Percentiles rank a stretch among this genome's conserved stretches.
These are phyloP conservation scores for Stenodema calcarata DNA, from an alignment of 2,888 invertebrate species.

Conservation along the genomic window DNA sequence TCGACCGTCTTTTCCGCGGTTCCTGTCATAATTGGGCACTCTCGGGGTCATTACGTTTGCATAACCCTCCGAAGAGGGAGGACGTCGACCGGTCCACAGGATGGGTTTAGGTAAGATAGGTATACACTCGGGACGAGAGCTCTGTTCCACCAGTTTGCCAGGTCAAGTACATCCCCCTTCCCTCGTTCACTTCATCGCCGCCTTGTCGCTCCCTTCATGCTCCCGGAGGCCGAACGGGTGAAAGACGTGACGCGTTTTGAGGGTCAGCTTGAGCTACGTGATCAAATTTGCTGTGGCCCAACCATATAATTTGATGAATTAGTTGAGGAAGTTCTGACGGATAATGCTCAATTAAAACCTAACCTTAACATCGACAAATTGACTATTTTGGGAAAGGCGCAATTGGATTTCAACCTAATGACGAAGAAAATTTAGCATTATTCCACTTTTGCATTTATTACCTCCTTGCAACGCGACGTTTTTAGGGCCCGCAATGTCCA, in stretches of 20 bases:
- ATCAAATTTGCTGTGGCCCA: not conserved
- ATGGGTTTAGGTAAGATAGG: not conserved
- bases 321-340: not conserved
- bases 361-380: no score
- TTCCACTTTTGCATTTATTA: no score
- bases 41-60: not conserved
- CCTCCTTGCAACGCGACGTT: no score
- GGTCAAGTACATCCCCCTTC: not conserved
- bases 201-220: not conserved
- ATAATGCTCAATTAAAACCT: no score
- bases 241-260: not conserved
- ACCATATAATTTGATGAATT: not conserved
- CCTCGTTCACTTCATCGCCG: not conserved
- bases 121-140: not conserved
- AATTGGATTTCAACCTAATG: no score
- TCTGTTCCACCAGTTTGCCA: not conserved
- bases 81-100: not conserved
- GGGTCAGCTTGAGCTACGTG: not conserved
- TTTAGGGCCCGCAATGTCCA: no score
- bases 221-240: not conserved
- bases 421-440: no score
- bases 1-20: not conserved
- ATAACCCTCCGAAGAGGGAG: not conserved
- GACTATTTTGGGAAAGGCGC: no score
- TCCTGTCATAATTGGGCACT: not conserved